Percentiles rank a stretch among this genome's conserved stretches.
Evolutionary conservation across 2,797 vertebrate genomes (phyloP).

Genomic region (Petrocephalus sullivani): DNA sequence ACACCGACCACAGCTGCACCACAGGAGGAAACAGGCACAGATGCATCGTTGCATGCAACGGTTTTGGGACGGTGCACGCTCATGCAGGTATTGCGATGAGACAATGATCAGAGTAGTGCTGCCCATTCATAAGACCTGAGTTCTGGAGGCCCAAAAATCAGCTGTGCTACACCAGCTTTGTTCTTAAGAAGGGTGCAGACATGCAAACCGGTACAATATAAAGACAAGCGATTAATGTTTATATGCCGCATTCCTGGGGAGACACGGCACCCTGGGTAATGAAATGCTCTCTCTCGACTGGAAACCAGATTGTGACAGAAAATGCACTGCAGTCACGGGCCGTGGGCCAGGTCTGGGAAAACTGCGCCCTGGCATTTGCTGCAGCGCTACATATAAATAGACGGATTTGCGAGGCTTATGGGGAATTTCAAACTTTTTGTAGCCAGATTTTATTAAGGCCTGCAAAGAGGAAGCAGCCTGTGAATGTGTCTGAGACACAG

Average conservation of each 20-base stretch:
- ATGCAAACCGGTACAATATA: not conserved
- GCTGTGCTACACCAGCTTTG: not conserved
- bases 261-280: not conserved
- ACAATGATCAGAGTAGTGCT: not conserved
- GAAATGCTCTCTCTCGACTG: not conserved
- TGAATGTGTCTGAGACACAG: not conserved
- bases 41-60: not conserved
- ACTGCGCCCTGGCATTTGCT: not conserved
- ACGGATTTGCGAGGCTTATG: not conserved
- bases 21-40: not conserved
- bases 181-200: not conserved
- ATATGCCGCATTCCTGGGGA: not conserved
- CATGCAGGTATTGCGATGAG: not conserved
- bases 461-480: too few species aligned
- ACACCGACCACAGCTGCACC: not conserved
- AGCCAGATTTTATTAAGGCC: not conserved
- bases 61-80: not conserved
- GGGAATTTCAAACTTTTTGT: conserved; percentile 3
- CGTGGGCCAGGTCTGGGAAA: not conserved
- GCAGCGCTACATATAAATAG: not conserved
- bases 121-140: not conserved
- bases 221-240: not conserved
- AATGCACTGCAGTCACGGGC: not conserved
- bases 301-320: not conserved
- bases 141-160: not conserved